These are phyloP conservation scores for Sesia bembeciformis DNA, from an alignment of 2,888 invertebrate genomes.

Conservation along the genomic window DNA sequence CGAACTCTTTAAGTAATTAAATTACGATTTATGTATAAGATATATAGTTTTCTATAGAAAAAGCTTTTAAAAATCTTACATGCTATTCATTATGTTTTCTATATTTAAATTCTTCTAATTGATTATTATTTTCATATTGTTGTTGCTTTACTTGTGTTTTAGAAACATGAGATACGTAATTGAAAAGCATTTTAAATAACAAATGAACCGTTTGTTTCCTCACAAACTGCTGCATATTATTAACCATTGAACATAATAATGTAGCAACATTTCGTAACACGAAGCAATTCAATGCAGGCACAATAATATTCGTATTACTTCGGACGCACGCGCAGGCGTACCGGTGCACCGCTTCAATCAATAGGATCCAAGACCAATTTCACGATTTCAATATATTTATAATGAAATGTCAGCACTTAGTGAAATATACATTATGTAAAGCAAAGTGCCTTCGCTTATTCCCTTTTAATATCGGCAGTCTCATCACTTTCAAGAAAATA, in stretches of 20 bases:
- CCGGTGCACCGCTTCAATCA: conserved; percentile 48
- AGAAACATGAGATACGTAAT: too few species aligned
- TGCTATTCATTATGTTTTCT: too few species aligned
- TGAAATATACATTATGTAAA: conserved; percentile 59
- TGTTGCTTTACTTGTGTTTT: too few species aligned
- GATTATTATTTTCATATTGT: too few species aligned
- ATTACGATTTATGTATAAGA: too few species aligned
- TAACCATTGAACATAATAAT: conserved; percentile 8
- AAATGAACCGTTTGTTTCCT: neutral
- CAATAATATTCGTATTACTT: conserved; percentile 16
- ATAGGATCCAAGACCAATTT: conserved; percentile 63
- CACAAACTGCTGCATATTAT: neutral
- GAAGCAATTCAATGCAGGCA: conserved; percentile 52
- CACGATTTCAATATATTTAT: conserved; percentile 71
- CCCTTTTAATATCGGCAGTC: conserved; percentile 14
- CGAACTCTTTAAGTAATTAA: too few species aligned
- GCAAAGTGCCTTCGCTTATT: conserved; percentile 4
- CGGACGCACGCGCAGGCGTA: conserved; percentile 44
- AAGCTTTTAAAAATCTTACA: too few species aligned
- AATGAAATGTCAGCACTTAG: conserved; percentile 70
- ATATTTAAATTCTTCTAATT: too few species aligned
- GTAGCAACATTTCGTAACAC: conserved; percentile 33
- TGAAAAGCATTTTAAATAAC: neutral
- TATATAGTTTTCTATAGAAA: too few species aligned
- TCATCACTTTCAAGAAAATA: neutral